Evolutionary conservation across 35 echinoderm and acorn worm genomes (phyloP).

Genomic region (Anneissia japonica): DNA sequence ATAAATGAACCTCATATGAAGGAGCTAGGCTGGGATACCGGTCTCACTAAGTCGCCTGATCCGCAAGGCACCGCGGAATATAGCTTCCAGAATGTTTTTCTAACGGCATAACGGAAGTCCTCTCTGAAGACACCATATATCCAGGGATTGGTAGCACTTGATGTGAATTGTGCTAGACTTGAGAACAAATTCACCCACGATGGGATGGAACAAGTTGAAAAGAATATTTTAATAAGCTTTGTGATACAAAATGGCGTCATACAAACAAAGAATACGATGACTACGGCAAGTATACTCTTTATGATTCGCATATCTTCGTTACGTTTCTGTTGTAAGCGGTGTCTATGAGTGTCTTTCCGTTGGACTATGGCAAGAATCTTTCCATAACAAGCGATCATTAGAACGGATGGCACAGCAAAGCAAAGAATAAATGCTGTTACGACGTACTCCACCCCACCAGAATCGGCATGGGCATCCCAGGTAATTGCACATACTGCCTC

Average conservation of each 20-base stretch:
- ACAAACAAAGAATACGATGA: conserved; percentile 35
- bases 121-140: conserved; percentile 45
- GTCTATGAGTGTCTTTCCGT: not conserved
- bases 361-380: conserved; percentile 17
- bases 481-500: conserved; percentile 45
- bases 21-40: not conserved
- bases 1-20: not conserved
- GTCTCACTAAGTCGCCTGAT: not conserved
- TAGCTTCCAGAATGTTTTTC: conserved; percentile 5
- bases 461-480: conserved; percentile 22
- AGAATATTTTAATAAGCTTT: conserved; percentile 48
- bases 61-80: not conserved
- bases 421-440: conserved; percentile 30
- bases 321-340: not conserved
- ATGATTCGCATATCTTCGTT: conserved; percentile 22
- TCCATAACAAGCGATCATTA: conserved; percentile 32
- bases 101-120: conserved; percentile 32
- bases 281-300: conserved; percentile 27
- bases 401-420: conserved; percentile 15
- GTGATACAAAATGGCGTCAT: conserved; percentile 57
- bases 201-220: not conserved
- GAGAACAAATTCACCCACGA: conserved; percentile 21
- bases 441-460: conserved; percentile 25
- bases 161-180: not conserved
- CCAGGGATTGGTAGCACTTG: conserved; percentile 44